These are phyloP conservation scores for Eptatretus atami DNA, from an alignment of 2,797 vertebrate species.

Conservation along the genomic window DNA sequence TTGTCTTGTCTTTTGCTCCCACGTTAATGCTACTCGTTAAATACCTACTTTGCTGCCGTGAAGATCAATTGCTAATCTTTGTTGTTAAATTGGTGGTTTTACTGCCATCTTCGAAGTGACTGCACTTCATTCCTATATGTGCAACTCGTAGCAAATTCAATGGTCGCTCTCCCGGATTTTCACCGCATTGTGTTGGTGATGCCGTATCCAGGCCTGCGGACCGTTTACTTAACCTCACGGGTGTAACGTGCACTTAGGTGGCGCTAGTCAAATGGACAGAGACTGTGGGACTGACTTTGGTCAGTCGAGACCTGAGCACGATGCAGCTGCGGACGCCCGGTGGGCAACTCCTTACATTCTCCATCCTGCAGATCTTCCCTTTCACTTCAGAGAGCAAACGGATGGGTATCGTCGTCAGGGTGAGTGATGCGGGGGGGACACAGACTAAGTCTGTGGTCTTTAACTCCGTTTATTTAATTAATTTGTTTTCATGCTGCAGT, in stretches of 20 bases:
- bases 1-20: not conserved
- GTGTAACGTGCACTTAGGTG: slow-evolving; percentile 20
- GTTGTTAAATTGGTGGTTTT: no score
- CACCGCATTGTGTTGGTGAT: slow-evolving; percentile 18
- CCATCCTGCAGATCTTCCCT: slow-evolving; percentile 72
- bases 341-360: slow-evolving; percentile 55
- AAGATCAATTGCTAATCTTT: no score
- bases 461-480: no score
- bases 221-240: no score
- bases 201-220: not conserved
- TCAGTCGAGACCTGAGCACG: slow-evolving; percentile 55
- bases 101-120: no score
- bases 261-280: slow-evolving; percentile 76
- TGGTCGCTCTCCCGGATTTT: not conserved
- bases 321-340: slow-evolving; percentile 64
- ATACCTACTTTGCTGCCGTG: no score
- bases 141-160: not conserved
- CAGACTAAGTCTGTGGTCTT: no score
- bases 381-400: slow-evolving; percentile 93
- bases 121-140: not conserved
- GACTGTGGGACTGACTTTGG: slow-evolving; percentile 67
- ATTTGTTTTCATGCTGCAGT: no score
- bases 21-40: no score
- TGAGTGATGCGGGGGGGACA: slow-evolving; percentile 15
- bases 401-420: slow-evolving; percentile 81